Evolutionary conservation across 2,797 vertebrate genomes (phyloP).

Genomic region (Dicrostonyx torquatus): DNA sequence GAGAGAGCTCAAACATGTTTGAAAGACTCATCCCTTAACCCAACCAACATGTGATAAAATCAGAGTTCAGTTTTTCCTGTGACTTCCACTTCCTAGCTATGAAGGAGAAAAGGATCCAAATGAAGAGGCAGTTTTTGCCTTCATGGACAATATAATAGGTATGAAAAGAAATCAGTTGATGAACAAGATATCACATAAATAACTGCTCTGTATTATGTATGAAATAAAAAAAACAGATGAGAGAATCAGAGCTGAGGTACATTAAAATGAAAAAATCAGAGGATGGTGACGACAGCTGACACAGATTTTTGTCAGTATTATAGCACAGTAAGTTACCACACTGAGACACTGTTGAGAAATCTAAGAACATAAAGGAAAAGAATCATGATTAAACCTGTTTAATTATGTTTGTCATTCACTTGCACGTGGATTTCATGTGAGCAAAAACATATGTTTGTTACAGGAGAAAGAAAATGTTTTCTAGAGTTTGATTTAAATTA

Average conservation of each 20-base stretch:
- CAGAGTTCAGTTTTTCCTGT: background rate
- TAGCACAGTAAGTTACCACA: fast-evolving
- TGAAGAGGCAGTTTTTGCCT: background rate
- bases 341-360: background rate
- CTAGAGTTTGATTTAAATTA: slow-evolving; percentile 52
- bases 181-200: background rate
- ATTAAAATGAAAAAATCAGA: background rate
- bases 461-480: slow-evolving; percentile 1
- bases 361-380: background rate
- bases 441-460: background rate
- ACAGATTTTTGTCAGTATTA: background rate
- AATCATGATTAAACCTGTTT: background rate
- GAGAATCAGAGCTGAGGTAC: background rate
- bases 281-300: background rate
- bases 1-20: background rate
- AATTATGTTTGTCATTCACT: background rate
- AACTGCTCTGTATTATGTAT: background rate
- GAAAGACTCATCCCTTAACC: background rate
- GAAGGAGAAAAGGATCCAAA: background rate
- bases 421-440: background rate
- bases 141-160: background rate
- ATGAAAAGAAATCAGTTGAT: background rate
- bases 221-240: background rate
- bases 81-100: background rate
- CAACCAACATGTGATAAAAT: background rate